Evolutionary conservation across 37 sponge, comb jelly and placozoan species (phyloP).

Genomic region (Amphimedon queenslandica): DNA sequence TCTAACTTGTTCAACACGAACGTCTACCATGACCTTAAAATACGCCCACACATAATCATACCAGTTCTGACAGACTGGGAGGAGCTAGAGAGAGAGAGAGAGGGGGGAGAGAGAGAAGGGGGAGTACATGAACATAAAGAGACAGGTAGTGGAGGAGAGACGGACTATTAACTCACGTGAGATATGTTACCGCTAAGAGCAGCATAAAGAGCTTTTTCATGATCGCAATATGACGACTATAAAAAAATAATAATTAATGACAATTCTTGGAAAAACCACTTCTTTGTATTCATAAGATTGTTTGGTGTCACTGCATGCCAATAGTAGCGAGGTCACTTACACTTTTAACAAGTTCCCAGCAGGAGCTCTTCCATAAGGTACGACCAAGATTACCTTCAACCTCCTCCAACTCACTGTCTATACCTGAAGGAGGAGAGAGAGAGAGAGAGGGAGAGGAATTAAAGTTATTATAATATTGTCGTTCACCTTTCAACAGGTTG

Average conservation of each 20-base stretch:
- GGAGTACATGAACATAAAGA: background rate
- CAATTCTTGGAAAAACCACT: too few relatives aligned
- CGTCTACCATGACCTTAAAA: constrained; percentile 87
- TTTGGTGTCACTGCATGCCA: too few relatives aligned
- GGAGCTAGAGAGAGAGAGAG: constrained; percentile 23
- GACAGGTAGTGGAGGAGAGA: background rate
- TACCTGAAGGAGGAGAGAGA: constrained; percentile 6
- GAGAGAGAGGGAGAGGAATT: too few relatives aligned
- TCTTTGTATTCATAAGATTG: too few relatives aligned
- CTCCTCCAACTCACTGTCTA: constrained; percentile 39
- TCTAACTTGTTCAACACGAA: constrained; percentile 74
- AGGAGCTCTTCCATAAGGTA: constrained; percentile 86
- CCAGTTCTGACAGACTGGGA: constrained; percentile 86
- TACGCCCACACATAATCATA: constrained; percentile 93
- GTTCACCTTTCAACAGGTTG: constrained; percentile 63
- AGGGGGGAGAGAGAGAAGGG: background rate
- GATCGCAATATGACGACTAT: constrained; percentile 47
- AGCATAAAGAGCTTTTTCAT: constrained; percentile 92
- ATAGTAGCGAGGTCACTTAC: constrained; percentile 39
- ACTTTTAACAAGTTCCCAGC: constrained; percentile 77
- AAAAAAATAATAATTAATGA: background rate
- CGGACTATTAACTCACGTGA: constrained; percentile 24
- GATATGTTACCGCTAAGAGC: constrained; percentile 84
- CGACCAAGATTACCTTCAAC: constrained; percentile 82
- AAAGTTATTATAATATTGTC: too few relatives aligned